These are phyloP conservation scores for Papilio machaon DNA, from an alignment of 1,140 invertebrate genomes.

Conservation along the genomic window DNA sequence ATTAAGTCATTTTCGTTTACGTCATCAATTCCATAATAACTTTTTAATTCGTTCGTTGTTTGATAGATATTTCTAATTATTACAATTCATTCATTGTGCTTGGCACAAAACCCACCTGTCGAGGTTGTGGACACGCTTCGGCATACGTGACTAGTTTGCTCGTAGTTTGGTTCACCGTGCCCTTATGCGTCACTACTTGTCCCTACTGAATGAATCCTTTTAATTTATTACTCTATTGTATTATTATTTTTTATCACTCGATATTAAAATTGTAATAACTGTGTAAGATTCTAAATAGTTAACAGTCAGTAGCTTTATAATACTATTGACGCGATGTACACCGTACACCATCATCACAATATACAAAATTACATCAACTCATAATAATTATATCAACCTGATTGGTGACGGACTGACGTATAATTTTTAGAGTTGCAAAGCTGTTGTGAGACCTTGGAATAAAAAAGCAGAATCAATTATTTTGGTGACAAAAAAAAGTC, in stretches of 20 bases:
- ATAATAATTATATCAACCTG: no score
- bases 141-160: slow-evolving; percentile 1
- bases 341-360: not conserved
- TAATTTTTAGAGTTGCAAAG: not conserved
- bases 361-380: not conserved
- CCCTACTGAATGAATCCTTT: not conserved
- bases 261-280: not conserved
- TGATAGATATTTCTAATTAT: not conserved
- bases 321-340: no score
- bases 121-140: not conserved
- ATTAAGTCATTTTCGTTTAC: no score
- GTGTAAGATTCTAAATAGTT: not conserved
- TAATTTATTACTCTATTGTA: not conserved
- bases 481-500: not conserved
- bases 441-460: not conserved
- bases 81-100: not conserved
- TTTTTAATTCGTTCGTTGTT: no score
- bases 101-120: not conserved
- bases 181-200: not conserved
- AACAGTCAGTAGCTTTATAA: no score
- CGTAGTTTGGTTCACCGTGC: not conserved
- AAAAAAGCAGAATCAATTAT: not conserved
- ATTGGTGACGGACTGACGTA: not conserved
- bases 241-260: not conserved
- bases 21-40: no score